Conservation (phyloP, 2,113 vertebrate species). For the Paramisgurnus dabryanus region DNA sequence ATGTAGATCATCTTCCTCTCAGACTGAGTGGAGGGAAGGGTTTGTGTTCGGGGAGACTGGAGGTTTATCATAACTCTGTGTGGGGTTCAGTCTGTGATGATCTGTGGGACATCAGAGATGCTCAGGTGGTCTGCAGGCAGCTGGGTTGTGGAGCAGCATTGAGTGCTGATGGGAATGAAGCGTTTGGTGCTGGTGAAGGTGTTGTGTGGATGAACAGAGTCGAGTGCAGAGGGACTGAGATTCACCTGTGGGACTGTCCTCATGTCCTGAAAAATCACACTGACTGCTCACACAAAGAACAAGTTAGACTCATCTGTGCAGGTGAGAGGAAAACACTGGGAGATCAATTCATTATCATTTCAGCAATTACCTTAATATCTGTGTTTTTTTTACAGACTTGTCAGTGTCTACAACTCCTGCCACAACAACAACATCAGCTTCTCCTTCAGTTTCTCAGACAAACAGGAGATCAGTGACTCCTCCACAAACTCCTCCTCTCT, state of each 20-base stretch:
- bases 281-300: slow-evolving; percentile 42
- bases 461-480: too few relatives aligned
- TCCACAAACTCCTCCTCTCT: too few relatives aligned
- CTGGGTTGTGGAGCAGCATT: slow-evolving; percentile 54
- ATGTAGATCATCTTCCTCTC: slow-evolving; percentile 11
- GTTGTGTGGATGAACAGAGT: slow-evolving; percentile 52
- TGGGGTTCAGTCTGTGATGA: slow-evolving; percentile 51
- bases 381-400: background rate
- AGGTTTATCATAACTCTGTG: slow-evolving; percentile 26
- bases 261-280: slow-evolving; percentile 38
- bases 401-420: background rate
- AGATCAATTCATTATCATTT: background rate
- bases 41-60: slow-evolving; percentile 50
- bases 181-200: slow-evolving; percentile 43
- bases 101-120: slow-evolving; percentile 50
- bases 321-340: slow-evolving; percentile 27
- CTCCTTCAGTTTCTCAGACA: too few relatives aligned
- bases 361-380: background rate
- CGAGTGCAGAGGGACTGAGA: too few relatives aligned
- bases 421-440: background rate
- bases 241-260: too few relatives aligned
- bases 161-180: slow-evolving; percentile 33
- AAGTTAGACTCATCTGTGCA: slow-evolving; percentile 49
- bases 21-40: slow-evolving; percentile 31
- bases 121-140: slow-evolving; percentile 57